Percentiles rank a stretch among this genome's conserved stretches.
Evolutionary conservation across 2,113 vertebrate genomes (phyloP).

Genomic region (Cephalopterus ornatus): DNA sequence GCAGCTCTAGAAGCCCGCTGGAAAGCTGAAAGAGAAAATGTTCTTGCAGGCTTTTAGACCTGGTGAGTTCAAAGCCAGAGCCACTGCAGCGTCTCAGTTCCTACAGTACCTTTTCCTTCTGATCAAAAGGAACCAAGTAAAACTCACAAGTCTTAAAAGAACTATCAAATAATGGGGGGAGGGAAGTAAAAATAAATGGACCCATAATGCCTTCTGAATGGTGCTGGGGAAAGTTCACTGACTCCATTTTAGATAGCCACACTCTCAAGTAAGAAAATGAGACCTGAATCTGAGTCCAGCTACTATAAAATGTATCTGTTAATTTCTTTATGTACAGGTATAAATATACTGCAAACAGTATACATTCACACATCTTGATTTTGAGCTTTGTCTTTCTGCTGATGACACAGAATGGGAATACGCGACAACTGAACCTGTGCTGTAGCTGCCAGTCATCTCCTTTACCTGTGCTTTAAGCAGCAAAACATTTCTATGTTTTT

Average conservation of each 20-base stretch:
- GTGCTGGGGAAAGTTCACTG: not conserved
- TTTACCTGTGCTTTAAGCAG: not conserved
- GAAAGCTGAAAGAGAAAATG: slow-evolving; percentile 53
- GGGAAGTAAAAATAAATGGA: slow-evolving; percentile 40
- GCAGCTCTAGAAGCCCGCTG: not conserved
- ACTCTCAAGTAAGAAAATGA: not conserved
- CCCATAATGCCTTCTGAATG: not conserved
- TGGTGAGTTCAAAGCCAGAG: slow-evolving; percentile 72
- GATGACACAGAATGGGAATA: not conserved
- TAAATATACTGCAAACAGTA: not conserved
- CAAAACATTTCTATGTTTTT: not conserved
- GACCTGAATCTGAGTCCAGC: not conserved
- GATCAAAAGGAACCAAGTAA: slow-evolving; percentile 59
- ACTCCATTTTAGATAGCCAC: not conserved
- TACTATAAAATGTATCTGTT: not conserved
- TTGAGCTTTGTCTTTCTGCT: not conserved
- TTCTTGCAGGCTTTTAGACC: slow-evolving; percentile 73
- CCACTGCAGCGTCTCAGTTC: slow-evolving; percentile 27
- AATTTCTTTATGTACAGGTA: not conserved
- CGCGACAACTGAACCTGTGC: not conserved
- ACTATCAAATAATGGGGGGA: slow-evolving; percentile 66
- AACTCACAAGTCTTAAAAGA: slow-evolving; percentile 50
- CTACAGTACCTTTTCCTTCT: slow-evolving; percentile 30
- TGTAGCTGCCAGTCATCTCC: not conserved
- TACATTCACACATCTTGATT: rapidly evolving